A percentile compares a stretch with the other conserved stretches of the same genome.
Conservation (phyloP, 1,140 invertebrate genomes). For the Papilio polyxenes region DNA sequence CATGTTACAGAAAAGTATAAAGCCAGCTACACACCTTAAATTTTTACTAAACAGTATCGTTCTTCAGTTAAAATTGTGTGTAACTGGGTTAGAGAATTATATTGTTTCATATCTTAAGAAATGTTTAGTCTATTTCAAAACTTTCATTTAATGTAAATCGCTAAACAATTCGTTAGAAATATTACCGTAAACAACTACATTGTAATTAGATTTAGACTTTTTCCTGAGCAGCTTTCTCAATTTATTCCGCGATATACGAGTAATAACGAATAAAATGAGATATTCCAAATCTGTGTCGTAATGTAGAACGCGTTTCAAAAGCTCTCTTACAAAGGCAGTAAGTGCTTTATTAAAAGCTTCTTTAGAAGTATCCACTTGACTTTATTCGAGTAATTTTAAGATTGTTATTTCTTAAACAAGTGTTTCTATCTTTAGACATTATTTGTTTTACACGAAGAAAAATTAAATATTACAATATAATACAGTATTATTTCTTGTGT, state of each 20-base stretch:
- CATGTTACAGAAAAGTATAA: too few relatives aligned
- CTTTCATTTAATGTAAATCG: not conserved
- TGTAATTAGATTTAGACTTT: not conserved
- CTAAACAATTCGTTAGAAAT: not conserved
- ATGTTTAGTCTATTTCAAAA: not conserved
- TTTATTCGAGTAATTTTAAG: not conserved
- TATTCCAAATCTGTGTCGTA: constrained; percentile 9
- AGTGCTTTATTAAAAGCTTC: constrained; percentile 36
- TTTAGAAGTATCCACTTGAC: constrained; percentile 11
- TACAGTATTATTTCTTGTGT: too few relatives aligned
- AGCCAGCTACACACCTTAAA: too few relatives aligned
- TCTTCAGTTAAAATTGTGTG: too few relatives aligned
- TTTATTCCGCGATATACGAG: not conserved
- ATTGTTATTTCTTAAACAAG: not conserved
- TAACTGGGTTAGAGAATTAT: too few relatives aligned
- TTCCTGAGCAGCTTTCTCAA: not conserved
- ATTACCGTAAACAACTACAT: not conserved
- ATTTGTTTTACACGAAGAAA: not conserved
- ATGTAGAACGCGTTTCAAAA: constrained; percentile 9
- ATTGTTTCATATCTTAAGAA: not conserved
- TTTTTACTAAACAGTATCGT: too few relatives aligned
- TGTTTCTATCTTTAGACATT: not conserved
- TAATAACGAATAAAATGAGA: constrained; percentile 15
- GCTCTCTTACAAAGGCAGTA: constrained; percentile 5
- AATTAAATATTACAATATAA: too few relatives aligned